Evolutionary conservation across 2,888 invertebrate species (phyloP).

Genomic region (Dynastes maya): DNA sequence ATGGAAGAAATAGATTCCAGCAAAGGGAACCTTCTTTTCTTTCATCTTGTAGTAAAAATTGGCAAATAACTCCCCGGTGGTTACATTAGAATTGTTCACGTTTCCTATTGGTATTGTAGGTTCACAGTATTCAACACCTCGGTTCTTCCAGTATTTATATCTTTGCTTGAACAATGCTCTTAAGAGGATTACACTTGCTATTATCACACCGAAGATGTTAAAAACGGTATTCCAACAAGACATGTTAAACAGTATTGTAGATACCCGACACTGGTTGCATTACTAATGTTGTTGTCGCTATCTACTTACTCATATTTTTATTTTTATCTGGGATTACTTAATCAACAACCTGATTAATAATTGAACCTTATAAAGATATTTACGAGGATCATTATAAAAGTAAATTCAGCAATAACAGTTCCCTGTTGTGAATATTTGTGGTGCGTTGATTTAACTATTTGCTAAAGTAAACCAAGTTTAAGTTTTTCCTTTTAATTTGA

Average conservation of each 20-base stretch:
- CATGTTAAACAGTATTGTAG: not conserved
- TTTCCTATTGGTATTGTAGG: constrained; percentile 46
- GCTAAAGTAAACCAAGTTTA: too few relatives aligned
- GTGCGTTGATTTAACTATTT: too few relatives aligned
- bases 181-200: constrained; percentile 1
- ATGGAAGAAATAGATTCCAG: constrained; percentile 57
- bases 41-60: constrained; percentile 55
- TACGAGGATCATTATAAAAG: too few relatives aligned
- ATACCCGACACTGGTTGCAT: too few relatives aligned
- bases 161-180: constrained; percentile 39
- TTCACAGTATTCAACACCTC: constrained; percentile 26
- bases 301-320: too few relatives aligned
- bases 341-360: too few relatives aligned
- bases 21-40: constrained; percentile 54
- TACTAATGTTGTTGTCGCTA: too few relatives aligned
- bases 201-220: constrained; percentile 4
- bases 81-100: not conserved
- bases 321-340: too few relatives aligned
- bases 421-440: too few relatives aligned
- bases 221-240: not conserved
- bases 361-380: too few relatives aligned
- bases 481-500: not conserved
- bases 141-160: constrained; percentile 43
- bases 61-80: not conserved
- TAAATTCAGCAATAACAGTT: too few relatives aligned